Evolutionary conservation across 2,888 invertebrate genomes (phyloP), one percentile per base, ranked within the genome.

Genomic region (Limenitis camilla): DNA sequence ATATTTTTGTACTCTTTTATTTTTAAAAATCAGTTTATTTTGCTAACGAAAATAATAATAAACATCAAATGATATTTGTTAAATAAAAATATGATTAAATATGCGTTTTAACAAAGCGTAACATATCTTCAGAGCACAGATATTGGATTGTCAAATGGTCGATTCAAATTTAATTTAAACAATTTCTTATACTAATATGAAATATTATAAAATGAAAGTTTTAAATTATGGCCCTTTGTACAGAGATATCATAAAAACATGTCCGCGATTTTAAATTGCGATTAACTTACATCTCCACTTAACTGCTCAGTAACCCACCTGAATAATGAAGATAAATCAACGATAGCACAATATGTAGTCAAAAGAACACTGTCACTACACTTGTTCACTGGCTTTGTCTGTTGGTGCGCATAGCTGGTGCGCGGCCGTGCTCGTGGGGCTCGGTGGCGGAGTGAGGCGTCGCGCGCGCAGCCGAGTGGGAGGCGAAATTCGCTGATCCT

Each of bases 361-460:
- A 58, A 52, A 53, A 60, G 52, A 57, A 53, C 64, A 65, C 68
- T 68, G 66, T 65, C 76, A 78, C 79, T 71, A 65, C 72, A 73
- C 75, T 75, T 67, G 70, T 65, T 71, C 68, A 71, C 71, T 67
- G 68, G 60, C 63, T 65, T 56, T 61, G 67, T 62, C 61, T 64
- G 67, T 64, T 61, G 62, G 59, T 56, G 52, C 57, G 60, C 59
- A 62, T 58, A 46, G 60, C 57, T 59, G 50, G 51, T 46, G 56
- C 59, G 69, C 77, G 74, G 69, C 75, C 76, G 74, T 74, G 73
- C 73, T 72, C 68, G 61, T 72, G 73, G 74, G 68, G 68, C 68
- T 70, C 73, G 72, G 59, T 62, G 62, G 65, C 66, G 60, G 71
- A 82, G 76, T 81, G 83, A 80, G 77, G 78, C 76, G 70, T 76